Evolutionary conservation across 2,888 invertebrate genomes (phyloP).

Genomic region (Macrophya alboannulata): DNA sequence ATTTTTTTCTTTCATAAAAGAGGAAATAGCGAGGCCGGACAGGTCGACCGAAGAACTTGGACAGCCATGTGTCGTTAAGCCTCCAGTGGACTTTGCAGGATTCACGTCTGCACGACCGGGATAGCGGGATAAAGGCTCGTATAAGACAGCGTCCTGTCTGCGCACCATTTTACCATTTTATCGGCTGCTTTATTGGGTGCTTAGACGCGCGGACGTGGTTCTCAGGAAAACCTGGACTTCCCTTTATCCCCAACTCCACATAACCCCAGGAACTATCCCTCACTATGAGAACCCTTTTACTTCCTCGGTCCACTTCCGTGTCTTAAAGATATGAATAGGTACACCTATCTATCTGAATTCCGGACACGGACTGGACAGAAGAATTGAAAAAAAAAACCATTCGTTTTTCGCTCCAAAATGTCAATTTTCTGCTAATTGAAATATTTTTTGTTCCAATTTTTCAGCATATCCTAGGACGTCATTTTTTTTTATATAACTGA

Average conservation of each 20-base stretch:
- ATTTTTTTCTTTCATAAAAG: neutral
- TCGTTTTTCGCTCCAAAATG: no score
- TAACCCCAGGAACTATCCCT: neutral
- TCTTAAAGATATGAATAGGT: conserved; percentile 19
- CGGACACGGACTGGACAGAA: neutral
- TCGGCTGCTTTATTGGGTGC: conserved; percentile 59
- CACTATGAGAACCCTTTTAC: neutral
- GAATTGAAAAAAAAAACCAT: neutral
- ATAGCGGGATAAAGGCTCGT: conserved; percentile 53
- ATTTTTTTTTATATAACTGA: neutral
- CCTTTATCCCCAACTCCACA: neutral
- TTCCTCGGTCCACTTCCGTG: neutral
- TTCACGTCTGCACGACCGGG: conserved; percentile 50
- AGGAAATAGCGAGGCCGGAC: neutral
- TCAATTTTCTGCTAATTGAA: no score
- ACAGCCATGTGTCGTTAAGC: conserved; percentile 56
- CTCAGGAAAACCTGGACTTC: conserved; percentile 30
- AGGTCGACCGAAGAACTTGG: neutral
- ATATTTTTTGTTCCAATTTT: conserved; percentile 17
- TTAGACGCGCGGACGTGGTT: conserved; percentile 54
- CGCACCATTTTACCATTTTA: conserved; percentile 58
- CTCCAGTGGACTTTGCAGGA: conserved; percentile 57
- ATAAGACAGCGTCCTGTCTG: conserved; percentile 58
- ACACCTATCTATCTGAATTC: neutral
- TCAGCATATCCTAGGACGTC: no score